Percentiles rank a stretch among this genome's conserved stretches.
Evolutionary conservation across 2,797 vertebrate species (phyloP).

Genomic region (Poecilia wingei): DNA sequence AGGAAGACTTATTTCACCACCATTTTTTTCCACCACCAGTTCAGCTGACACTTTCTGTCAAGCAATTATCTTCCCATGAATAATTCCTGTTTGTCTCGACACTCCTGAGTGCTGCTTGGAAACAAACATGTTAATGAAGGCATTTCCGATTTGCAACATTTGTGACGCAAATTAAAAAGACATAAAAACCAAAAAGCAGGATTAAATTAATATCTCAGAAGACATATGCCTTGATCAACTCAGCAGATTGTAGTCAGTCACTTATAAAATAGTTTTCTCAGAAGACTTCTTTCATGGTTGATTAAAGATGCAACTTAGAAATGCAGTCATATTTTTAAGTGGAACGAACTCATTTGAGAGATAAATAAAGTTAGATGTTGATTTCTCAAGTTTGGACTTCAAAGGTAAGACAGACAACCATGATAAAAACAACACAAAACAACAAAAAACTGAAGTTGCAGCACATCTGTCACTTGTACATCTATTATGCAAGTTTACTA

Average conservation of each 20-base stretch:
- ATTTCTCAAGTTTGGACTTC: conserved; percentile 34
- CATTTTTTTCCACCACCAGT: conserved; percentile 19
- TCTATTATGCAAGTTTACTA: not conserved
- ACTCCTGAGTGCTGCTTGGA: conserved; percentile 61
- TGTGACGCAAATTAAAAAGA: conserved; percentile 33
- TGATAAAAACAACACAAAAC: not conserved
- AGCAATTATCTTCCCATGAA: conserved; percentile 73
- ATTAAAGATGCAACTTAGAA: conserved; percentile 47
- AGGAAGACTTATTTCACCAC: conserved; percentile 4
- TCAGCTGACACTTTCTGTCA: conserved; percentile 56
- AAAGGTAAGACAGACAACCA: conserved; percentile 6
- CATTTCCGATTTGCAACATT: conserved; percentile 32
- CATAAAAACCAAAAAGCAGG: conserved; percentile 22
- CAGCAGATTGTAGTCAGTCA: conserved; percentile 29
- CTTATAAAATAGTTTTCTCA: conserved; percentile 36
- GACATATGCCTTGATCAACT: conserved; percentile 22
- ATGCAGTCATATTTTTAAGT: conserved; percentile 36
- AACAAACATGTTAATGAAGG: conserved; percentile 72
- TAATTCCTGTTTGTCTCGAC: conserved; percentile 66
- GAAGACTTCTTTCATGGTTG: conserved; percentile 41
- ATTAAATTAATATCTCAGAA: conserved; percentile 32
- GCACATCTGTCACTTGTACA: not conserved
- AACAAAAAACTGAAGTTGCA: not conserved
- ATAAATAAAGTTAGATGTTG: conserved; percentile 36
- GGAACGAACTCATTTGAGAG: conserved; percentile 13